phyloP scores from a whole-genome alignment of 2,888 invertebrate genomes.

The Bugula neritina region DNA sequence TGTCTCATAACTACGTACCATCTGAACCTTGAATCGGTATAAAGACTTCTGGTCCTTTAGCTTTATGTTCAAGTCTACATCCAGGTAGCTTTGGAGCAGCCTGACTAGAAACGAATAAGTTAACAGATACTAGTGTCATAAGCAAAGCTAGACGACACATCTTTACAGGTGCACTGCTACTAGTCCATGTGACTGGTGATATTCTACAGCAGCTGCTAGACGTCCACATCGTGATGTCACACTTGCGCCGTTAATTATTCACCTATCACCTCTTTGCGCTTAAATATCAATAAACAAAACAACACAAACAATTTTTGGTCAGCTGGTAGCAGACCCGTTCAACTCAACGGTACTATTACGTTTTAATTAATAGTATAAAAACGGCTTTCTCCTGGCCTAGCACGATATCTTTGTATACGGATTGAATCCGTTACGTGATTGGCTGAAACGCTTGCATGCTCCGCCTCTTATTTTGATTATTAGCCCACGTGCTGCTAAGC shows the following conservation, averaged over 20 bases:
- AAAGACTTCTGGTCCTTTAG: background rate
- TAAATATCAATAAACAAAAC: background rate
- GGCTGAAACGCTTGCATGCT: no score
- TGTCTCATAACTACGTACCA: no score
- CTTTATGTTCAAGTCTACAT: constrained; percentile 2
- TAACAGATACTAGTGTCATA: background rate
- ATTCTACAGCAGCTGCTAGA: background rate
- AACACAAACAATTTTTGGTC: background rate
- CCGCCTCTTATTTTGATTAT: no score
- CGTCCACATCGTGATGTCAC: background rate
- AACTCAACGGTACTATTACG: no score
- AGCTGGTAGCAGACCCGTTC: background rate
- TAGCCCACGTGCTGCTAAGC: no score
- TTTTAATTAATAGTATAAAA: no score
- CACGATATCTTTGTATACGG: no score
- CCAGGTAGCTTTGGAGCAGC: background rate
- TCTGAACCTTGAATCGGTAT: background rate
- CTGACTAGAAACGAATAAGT: constrained; percentile 11
- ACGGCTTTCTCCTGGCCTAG: no score
- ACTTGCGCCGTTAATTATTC: constrained; percentile 1
- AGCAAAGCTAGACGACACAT: background rate
- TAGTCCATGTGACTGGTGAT: background rate
- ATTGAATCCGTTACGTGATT: no score
- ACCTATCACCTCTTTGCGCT: background rate
- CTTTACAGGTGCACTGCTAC: constrained; percentile 7